phyloP scores from a whole-genome alignment of 1,140 invertebrate genomes.

The Drosophila rufa region DNA sequence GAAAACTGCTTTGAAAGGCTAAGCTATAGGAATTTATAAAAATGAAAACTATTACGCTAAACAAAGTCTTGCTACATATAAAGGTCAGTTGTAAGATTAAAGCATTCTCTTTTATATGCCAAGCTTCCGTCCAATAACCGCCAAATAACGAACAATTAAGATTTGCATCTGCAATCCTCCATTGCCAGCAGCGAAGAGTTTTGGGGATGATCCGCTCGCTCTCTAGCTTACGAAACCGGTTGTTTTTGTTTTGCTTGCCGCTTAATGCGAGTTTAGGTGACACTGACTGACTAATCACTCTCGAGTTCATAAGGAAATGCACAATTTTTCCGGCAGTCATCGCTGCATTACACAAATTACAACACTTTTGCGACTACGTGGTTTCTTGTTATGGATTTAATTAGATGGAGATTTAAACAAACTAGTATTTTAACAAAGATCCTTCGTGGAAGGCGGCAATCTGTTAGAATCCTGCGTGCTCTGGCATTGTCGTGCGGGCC shows the following conservation, averaged over 20 bases:
- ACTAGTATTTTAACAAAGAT: slow-evolving; percentile 53
- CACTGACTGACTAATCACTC: slow-evolving; percentile 15
- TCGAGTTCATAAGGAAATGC: slow-evolving; percentile 11
- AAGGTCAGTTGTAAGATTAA: not conserved
- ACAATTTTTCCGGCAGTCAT: slow-evolving; percentile 17
- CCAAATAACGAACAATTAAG: not conserved
- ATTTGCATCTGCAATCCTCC: slow-evolving; percentile 1
- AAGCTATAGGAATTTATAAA: not conserved
- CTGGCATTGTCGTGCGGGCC: slow-evolving; percentile 18
- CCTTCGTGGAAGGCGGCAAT: slow-evolving; percentile 55
- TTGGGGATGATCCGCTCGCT: slow-evolving; percentile 5
- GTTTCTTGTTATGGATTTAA: slow-evolving; percentile 77
- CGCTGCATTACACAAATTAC: slow-evolving; percentile 19
- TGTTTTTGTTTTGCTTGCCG: slow-evolving; percentile 13
- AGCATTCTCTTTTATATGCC: not conserved
- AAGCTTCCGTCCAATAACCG: not conserved
- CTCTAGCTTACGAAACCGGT: slow-evolving; percentile 21
- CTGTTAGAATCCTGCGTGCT: slow-evolving; percentile 45
- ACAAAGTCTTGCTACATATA: not conserved
- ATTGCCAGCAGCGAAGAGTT: not conserved
- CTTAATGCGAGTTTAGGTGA: slow-evolving; percentile 14
- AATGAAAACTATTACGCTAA: not conserved
- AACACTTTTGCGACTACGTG: slow-evolving; percentile 38
- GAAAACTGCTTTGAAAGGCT: not conserved
- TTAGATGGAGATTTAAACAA: slow-evolving; percentile 78